Evolutionary conservation across 1,140 invertebrate species (phyloP), one percentile per base, ranked within the genome.

Genomic region (Drosophila tani): DNA sequence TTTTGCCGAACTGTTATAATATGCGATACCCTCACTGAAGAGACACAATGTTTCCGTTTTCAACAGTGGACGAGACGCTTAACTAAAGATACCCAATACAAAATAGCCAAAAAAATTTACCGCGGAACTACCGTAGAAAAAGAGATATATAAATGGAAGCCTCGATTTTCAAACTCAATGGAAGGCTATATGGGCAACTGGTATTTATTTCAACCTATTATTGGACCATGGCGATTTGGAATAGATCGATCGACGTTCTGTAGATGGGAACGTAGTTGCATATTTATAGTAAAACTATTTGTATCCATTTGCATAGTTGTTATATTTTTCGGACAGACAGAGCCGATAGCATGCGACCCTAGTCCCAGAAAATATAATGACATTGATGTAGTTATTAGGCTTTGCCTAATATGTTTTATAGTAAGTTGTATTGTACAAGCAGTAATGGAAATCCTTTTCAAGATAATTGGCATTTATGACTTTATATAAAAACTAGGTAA

Each of bases 131-230:
- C 15, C 2, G 45, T 40, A 7, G 50, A 55, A 29, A 63, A 53
- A 1, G 41, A 50, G 3, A 24, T 49, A 27, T 58, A 58, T 21
- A 2, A 8, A 15, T 68, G 75, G 78, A 12, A 19, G 3, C 8
- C 5, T 12, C 53, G 75, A 12, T 78, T 80, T 32, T 53, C 68
- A 2, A 24, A 55, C 27, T 43, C 75, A 29, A 24, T 77, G 21
- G 78, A 80, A 51, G 9, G 11, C 15, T 58, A 27, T 38, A 67
- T 80, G 56, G 53, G 58, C 0, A 73, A 73, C 7, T 80, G 67
- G 74, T 77, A 73, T 50, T 62, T 80, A 24, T 79, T 79, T 67
- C 77, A 79, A 21, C 45, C 77, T 15, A 14, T 79, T 19, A 51
- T 58, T 14, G 77, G 77, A 1, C 77, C 77, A 21, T 80, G 78